Evolutionary conservation across 2,888 invertebrate genomes (phyloP).

Genomic region (Gymnocheta viridis): DNA sequence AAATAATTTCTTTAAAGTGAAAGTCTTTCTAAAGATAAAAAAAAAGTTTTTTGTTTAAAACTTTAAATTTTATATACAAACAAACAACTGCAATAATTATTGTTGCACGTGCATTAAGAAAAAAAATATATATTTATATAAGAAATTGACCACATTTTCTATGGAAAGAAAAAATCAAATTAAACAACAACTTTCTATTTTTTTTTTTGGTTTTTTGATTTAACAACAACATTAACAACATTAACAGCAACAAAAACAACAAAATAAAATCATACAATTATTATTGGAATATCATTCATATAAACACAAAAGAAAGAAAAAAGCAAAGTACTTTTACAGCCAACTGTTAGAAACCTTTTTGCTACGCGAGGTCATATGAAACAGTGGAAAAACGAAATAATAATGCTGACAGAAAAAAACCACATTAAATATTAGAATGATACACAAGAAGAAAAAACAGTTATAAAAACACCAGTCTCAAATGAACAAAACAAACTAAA

Average conservation of each 20-base stretch:
- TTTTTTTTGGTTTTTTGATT: constrained; percentile 18
- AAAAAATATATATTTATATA: neutral
- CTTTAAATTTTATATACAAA: constrained; percentile 5
- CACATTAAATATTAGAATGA: constrained; percentile 25
- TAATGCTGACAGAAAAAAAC: neutral
- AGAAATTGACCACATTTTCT: constrained; percentile 52
- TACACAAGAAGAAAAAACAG: constrained; percentile 16
- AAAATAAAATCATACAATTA: constrained; percentile 27
- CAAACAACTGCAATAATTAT: constrained; percentile 37
- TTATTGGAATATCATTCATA: neutral
- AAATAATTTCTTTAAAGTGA: constrained; percentile 55
- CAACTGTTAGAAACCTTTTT: constrained; percentile 16
- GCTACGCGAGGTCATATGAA: constrained; percentile 40
- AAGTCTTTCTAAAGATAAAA: constrained; percentile 55
- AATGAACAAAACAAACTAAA: neutral
- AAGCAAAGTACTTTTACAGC: constrained; percentile 22
- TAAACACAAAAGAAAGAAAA: neutral
- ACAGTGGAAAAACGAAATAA: neutral
- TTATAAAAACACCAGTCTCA: constrained; percentile 4
- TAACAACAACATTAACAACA: constrained; percentile 5
- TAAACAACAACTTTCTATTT: constrained; percentile 62
- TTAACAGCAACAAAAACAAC: neutral
- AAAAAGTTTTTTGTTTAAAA: constrained; percentile 35
- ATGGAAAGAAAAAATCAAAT: constrained; percentile 3
- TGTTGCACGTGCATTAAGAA: constrained; percentile 62